Base-by-base conservation (phyloP, 2,797 vertebrate species). In the Rhinophrynus dorsalis region DNA sequence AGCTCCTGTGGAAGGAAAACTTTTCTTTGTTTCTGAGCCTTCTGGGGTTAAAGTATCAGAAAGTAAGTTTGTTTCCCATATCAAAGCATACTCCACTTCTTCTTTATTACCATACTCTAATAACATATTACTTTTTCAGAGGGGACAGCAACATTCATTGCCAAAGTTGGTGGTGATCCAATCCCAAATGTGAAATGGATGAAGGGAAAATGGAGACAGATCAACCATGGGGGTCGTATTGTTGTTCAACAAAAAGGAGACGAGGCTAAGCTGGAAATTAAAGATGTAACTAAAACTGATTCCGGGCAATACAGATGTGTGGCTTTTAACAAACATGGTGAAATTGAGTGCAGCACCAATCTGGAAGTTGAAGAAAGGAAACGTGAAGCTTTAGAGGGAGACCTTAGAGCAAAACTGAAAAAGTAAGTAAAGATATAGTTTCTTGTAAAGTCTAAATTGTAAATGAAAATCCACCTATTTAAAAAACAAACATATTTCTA, bases 101-200 rank as follows among this genome's bases (percentile, higher is more conserved):
- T 2, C 26, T 30, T 2, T 18, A 24, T 5, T 3, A 40, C 30
- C 12, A 18, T 54, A n/a, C 5, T 10, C 11, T 15, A 5, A 9
- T 55, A 27, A 42, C n/a, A n/a, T 21, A 54, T 17, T 38, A 17
- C 20, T 77, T 78, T 75, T 77, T 48, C 80, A 92, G 91, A 92
- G 80, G 85, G 83, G 10, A 90, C 89, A 1, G 97, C 96, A 74
- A 98, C 85, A 15, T 99, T 99, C 81, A 94, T 93, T 50, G 94
- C 96, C 51, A 99, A 98, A 84, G 96, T 99, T 76, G 97, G 96
- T 10, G 97, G 97, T 2, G 97, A 99, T 77, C 97, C 97, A 2
- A 94, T 99, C 82, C 97, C 97, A 67, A 96, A 85, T 27, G 96
- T 99, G 51, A 99, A 98, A 76, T 99, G 97, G 97, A 93, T 96